A percentile compares a stretch with the other conserved stretches of the same genome.
phyloP scores from a whole-genome alignment of 1,140 invertebrate genomes.

The Zeugodacus cucurbitae region DNA sequence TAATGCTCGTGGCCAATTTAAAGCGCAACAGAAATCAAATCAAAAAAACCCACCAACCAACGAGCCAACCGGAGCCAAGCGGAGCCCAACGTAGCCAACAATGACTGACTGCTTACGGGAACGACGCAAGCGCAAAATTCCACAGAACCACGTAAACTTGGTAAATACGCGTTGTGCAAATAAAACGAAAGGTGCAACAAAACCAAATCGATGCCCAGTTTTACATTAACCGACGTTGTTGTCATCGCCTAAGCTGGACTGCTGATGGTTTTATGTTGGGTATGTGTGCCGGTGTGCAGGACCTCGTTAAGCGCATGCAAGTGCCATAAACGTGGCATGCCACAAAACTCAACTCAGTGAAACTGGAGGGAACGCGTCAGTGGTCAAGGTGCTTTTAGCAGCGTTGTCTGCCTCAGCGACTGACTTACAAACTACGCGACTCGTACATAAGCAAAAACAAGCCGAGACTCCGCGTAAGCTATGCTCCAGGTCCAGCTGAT shows the following conservation, averaged over 20 bases:
- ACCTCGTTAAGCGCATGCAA: constrained; percentile 35
- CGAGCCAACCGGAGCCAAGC: not conserved
- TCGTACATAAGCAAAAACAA: not conserved
- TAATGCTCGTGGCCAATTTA: constrained; percentile 49
- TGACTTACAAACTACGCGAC: not conserved
- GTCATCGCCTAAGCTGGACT: constrained; percentile 2
- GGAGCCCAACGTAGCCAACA: no score
- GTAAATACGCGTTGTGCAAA: constrained; percentile 32
- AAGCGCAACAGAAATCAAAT: not conserved
- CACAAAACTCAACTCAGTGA: not conserved
- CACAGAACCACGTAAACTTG: constrained; percentile 2
- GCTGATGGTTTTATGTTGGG: constrained; percentile 10
- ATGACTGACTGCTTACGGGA: not conserved
- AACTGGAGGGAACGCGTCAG: constrained; percentile 13
- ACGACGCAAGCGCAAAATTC: constrained; percentile 26
- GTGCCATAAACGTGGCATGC: constrained; percentile 23
- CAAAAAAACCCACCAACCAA: not conserved
- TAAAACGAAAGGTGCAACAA: constrained; percentile 9
- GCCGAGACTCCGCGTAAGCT: not conserved
- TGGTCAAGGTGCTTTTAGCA: not conserved
- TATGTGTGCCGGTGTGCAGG: not conserved
- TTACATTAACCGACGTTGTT: not conserved
- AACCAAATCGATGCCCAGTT: not conserved
- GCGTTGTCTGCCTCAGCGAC: not conserved
- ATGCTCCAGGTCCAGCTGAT: not conserved